Base-by-base conservation (phyloP, 2,888 invertebrate species). In the Linyphia triangularis region DNA sequence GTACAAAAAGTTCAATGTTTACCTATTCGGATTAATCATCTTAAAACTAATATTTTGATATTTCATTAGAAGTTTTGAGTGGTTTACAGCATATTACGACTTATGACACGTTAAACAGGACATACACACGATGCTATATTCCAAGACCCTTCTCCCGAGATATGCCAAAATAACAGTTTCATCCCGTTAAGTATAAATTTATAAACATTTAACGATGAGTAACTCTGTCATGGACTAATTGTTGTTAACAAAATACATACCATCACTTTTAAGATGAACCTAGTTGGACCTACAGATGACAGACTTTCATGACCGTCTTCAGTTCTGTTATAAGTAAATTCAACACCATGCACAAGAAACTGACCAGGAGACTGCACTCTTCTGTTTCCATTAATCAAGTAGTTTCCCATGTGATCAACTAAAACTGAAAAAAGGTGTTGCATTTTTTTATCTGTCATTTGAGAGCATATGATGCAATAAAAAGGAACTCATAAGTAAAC, bases 261-360 rank as follows among this genome's bases (percentile, higher is more conserved):
- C 92, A 92, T 92, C 22, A 93, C 90, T 72, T 92, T 91, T 13
- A 93, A 75, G 33, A 91, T 91, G 16, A 91, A 85, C 57, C 91
- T 91, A 19, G 92, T 91, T 3, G 93, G 93, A 24, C 93, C 93
- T 13, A 90, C 84, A 1, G 92, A 91, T n/a, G 91, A 89, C 5
- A 93, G 81, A 84, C 91, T 92, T 90, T 93, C 93, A 0, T 91
- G 91, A 2, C 92, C 91, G 85, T 92, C 92, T 24, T 89, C 83
- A 0, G 91, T 89, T 33, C 92, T 91, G 51, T 91, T 90, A 90
- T 93, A 93, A 24, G 90, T 90, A 90, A 93, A 92, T 59, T 91
- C 90, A 1, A 92, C 92, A 7, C 93, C 93, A 0, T 92, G 92
- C 6, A 91, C 92, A 0, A 88, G 37, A 26, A 92, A 91, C 4